Conservation (phyloP, 2,113 vertebrate species). For the Diadophis punctatus region DNA sequence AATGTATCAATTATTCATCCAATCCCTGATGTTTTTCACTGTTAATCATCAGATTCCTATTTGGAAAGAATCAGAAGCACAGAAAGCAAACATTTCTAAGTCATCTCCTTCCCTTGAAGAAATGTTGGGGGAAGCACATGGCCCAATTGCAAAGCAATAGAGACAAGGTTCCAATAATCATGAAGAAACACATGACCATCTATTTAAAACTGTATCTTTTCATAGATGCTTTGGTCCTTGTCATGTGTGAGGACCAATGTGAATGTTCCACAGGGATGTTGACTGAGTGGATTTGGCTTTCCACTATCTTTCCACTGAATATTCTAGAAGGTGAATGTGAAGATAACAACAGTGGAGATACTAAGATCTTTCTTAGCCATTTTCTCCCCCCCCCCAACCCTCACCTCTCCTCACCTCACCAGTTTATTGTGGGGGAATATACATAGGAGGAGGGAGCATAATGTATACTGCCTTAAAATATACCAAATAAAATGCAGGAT, state of each 20-base stretch:
- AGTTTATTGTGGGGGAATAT: not conserved
- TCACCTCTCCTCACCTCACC: not conserved
- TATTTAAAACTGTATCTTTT: not conserved
- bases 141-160: not conserved
- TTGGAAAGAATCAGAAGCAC: not conserved
- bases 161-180: not conserved
- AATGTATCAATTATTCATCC: not conserved
- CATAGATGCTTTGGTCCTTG: not conserved
- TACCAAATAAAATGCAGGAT: not conserved
- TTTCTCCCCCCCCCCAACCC: fast-evolving
- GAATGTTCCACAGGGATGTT: not conserved
- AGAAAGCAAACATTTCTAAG: not conserved
- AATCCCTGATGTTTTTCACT: not conserved
- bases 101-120: not conserved
- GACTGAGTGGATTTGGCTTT: not conserved
- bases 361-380: not conserved
- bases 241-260: not conserved
- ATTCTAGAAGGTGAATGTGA: not conserved
- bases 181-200: not conserved
- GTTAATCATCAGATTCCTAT: not conserved
- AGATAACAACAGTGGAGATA: not conserved
- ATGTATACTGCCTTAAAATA: not conserved
- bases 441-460: not conserved
- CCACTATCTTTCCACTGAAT: not conserved
- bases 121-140: not conserved